A percentile compares a stretch with the other conserved stretches of the same genome.
Evolutionary conservation across 2,113 vertebrate species (phyloP).

Genomic region (Trinectes maculatus): DNA sequence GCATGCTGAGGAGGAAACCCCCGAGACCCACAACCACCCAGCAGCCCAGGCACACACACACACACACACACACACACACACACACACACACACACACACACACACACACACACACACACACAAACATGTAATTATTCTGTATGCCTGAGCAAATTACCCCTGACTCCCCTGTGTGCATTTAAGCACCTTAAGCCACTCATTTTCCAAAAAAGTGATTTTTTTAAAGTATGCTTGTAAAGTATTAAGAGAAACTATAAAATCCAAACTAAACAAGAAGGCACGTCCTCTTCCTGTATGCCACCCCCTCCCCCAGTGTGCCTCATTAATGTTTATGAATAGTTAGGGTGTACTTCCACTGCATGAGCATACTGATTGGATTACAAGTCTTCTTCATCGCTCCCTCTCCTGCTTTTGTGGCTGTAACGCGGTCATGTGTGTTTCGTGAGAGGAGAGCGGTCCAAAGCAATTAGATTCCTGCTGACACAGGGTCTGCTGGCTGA

Average conservation of each 20-base stretch:
- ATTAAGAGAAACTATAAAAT: conserved; percentile 57
- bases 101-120: conserved; percentile 26
- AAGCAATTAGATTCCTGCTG: conserved; percentile 59
- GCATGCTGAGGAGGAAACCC: conserved; percentile 84
- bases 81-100: conserved; percentile 27
- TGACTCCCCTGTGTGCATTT: conserved; percentile 22
- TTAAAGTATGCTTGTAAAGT: conserved; percentile 43
- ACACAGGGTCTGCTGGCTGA: conserved; percentile 32
- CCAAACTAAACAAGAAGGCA: conserved; percentile 29
- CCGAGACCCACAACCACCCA: conserved; percentile 45
- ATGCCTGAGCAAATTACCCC: conserved; percentile 38
- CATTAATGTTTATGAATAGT: conserved; percentile 53
- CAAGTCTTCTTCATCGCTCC: conserved; percentile 35
- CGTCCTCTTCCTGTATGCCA: conserved; percentile 57
- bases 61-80: conserved; percentile 32
- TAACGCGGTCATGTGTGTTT: conserved; percentile 42
- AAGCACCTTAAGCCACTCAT: conserved; percentile 47
- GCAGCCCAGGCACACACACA: conserved; percentile 26
- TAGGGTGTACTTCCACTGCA: conserved; percentile 32
- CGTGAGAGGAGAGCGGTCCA: conserved; percentile 45
- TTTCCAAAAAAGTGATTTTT: conserved; percentile 15
- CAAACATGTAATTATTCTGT: conserved; percentile 39
- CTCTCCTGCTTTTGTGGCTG: conserved; percentile 29
- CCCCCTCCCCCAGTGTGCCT: conserved; percentile 20
- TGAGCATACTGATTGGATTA: conserved; percentile 45